Evolutionary conservation across 2,113 vertebrate genomes (phyloP).

Genomic region (Ageneiosus marmoratus): DNA sequence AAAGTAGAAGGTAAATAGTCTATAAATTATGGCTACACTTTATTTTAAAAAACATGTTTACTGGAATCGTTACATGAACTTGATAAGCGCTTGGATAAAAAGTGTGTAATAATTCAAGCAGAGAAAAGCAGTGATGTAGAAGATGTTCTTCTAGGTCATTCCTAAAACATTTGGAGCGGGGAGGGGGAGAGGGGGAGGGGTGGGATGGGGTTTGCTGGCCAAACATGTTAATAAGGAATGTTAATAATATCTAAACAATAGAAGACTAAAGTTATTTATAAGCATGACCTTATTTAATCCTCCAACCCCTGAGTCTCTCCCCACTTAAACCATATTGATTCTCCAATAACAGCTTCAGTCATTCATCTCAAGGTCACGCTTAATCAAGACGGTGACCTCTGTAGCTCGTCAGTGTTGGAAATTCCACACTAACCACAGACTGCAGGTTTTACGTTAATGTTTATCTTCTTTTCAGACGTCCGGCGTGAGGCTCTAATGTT

Average conservation of each 20-base stretch:
- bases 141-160: background rate
- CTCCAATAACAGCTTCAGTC: background rate
- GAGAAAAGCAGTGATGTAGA: background rate
- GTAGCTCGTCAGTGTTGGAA: background rate
- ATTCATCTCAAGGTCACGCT: background rate
- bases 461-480: background rate
- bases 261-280: constrained; percentile 22
- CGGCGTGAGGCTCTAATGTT: background rate
- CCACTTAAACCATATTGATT: constrained; percentile 32
- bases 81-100: background rate
- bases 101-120: background rate
- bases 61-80: background rate
- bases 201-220: background rate
- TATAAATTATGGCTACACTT: background rate
- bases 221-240: background rate
- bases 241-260: constrained; percentile 5
- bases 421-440: background rate
- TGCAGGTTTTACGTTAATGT: background rate
- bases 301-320: background rate
- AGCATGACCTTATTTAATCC: constrained; percentile 9
- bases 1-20: background rate
- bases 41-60: background rate
- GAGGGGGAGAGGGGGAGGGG: background rate
- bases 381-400: background rate
- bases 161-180: background rate